Evolutionary conservation across 2,888 invertebrate species (phyloP).

Genomic region (Pimpla rufipes): DNA sequence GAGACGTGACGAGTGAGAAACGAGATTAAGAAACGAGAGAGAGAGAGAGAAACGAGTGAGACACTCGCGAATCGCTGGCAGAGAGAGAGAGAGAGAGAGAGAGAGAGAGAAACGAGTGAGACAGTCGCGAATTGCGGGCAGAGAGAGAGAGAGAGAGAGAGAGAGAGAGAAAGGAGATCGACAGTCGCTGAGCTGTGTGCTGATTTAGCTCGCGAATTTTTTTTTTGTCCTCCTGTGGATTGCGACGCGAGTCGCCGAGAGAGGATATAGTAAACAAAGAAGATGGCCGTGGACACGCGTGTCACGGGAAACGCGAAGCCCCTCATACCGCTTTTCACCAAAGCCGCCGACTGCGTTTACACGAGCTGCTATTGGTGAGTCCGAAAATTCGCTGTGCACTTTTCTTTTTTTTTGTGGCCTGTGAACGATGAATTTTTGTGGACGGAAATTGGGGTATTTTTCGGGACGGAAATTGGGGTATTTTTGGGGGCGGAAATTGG

Average conservation of each 20-base stretch:
- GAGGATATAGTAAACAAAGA: constrained; percentile 74
- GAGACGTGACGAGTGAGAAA: too few species aligned
- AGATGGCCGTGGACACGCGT: constrained; percentile 82
- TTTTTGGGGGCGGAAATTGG: neutral
- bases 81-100: constrained; percentile 10
- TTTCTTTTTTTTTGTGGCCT: neutral
- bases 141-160: too few species aligned
- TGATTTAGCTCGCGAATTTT: too few species aligned
- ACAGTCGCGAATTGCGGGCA: too few species aligned
- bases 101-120: neutral
- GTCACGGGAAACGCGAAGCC: constrained; percentile 82
- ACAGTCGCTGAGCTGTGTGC: too few species aligned
- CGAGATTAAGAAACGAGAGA: too few species aligned
- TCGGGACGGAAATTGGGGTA: too few species aligned
- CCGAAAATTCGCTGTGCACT: neutral
- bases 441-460: too few species aligned
- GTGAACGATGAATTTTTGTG: too few species aligned
- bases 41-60: neutral
- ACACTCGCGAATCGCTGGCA: neutral
- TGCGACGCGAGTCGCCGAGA: neutral
- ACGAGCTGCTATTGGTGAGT: constrained; percentile 95
- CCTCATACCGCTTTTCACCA: constrained; percentile 88
- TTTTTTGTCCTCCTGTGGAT: too few species aligned
- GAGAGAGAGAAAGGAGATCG: too few species aligned
- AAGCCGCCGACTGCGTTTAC: constrained; percentile 93